phyloP scores from a whole-genome alignment of 2,797 vertebrate genomes.

The Gambusia yucatana region DNA sequence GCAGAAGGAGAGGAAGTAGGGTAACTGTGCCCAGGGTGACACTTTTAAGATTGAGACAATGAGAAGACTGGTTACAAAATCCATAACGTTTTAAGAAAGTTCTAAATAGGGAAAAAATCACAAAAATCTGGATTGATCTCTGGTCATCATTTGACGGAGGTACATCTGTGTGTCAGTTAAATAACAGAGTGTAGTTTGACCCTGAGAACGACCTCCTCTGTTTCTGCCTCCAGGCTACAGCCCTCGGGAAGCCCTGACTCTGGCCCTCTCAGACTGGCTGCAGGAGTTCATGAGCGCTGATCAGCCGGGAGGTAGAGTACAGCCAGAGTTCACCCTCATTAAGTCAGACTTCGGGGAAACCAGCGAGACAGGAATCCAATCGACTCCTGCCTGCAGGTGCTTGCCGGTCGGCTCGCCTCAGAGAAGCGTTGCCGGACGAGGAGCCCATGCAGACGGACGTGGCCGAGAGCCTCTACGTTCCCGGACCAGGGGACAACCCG shows the following conservation, averaged over 20 bases:
- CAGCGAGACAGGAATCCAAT: background rate
- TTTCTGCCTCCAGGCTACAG: slow-evolving; percentile 82
- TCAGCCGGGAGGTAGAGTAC: slow-evolving; percentile 73
- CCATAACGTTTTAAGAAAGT: background rate
- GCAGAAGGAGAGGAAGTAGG: background rate
- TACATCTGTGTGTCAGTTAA: background rate
- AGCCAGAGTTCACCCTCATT: background rate
- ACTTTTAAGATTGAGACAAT: background rate
- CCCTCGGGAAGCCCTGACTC: slow-evolving; percentile 90
- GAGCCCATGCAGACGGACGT: slow-evolving; percentile 96
- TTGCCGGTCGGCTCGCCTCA: slow-evolving; percentile 40
- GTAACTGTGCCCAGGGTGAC: background rate
- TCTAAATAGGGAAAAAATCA: background rate
- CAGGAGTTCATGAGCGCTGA: slow-evolving; percentile 87
- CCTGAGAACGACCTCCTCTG: background rate
- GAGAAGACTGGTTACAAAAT: background rate
- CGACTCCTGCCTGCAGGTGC: slow-evolving; percentile 22
- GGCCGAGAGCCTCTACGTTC: slow-evolving; percentile 79
- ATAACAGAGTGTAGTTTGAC: background rate
- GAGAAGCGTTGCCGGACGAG: slow-evolving; percentile 80
- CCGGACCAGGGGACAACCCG: slow-evolving; percentile 89
- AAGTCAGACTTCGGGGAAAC: background rate
- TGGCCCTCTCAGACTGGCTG: slow-evolving; percentile 94
- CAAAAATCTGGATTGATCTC: background rate
- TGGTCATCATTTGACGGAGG: background rate